These are phyloP conservation scores for Clunio marinus DNA, from an alignment of 2,888 invertebrate species.

Conservation along the genomic window DNA sequence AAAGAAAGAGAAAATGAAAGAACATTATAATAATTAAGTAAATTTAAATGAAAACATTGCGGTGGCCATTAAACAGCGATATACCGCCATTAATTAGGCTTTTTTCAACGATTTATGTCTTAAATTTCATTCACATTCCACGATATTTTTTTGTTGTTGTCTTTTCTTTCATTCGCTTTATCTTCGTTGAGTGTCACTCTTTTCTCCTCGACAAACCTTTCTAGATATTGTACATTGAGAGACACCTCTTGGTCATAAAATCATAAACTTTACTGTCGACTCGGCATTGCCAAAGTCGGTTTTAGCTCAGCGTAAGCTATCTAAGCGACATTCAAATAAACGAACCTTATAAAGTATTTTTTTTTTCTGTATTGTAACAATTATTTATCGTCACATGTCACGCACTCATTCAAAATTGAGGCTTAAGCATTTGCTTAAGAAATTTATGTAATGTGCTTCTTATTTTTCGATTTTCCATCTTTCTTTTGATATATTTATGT, in stretches of 20 bases:
- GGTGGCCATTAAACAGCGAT: not conserved
- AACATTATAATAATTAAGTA: not conserved
- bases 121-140: no score
- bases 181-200: no score
- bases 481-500: conserved; percentile 13
- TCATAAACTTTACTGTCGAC: conserved; percentile 30
- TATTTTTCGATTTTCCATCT: not conserved
- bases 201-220: not conserved
- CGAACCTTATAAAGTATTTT: conserved; percentile 6
- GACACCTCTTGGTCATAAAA: conserved; percentile 33
- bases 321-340: not conserved
- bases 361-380: conserved; percentile 11
- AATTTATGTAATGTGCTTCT: not conserved
- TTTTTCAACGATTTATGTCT: not conserved
- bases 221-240: conserved; percentile 5
- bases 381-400: conserved; percentile 34
- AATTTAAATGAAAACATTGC: not conserved
- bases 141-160: no score
- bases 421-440: not conserved
- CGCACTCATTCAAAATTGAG: conserved; percentile 20
- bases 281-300: not conserved
- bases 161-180: no score
- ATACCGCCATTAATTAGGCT: not conserved
- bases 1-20: not conserved
- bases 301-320: not conserved